phyloP scores from a whole-genome alignment of 2,888 invertebrate genomes.

The Diarsia brunnea region DNA sequence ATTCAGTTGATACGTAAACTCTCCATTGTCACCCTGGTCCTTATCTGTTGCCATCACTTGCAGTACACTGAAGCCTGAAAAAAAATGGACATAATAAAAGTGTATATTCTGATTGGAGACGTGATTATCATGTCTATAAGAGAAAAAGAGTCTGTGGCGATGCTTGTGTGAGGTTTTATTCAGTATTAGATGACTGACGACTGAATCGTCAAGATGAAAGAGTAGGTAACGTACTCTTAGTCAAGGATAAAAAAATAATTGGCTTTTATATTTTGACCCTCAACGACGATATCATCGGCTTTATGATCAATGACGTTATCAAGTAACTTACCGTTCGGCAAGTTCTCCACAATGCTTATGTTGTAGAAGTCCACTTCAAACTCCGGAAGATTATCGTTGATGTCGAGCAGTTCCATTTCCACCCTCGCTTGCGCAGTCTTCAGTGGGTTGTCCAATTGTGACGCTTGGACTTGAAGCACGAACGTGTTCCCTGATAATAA shows the following conservation, averaged over 20 bases:
- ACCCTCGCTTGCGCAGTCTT: conserved; percentile 94
- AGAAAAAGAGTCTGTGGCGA: background rate
- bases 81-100: background rate
- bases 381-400: conserved; percentile 96
- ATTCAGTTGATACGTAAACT: conserved; percentile 94
- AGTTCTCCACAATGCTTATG: conserved; percentile 97
- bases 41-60: conserved; percentile 94
- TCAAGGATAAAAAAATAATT: background rate
- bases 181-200: background rate
- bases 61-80: conserved; percentile 87
- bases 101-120: background rate
- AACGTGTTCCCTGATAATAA: conserved; percentile 92
- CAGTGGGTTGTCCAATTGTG: conserved; percentile 94
- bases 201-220: background rate
- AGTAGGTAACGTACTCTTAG: background rate
- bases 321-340: conserved; percentile 93
- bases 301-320: background rate
- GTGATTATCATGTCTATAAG: background rate
- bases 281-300: background rate
- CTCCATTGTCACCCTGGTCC: conserved; percentile 96
- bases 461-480: conserved; percentile 94
- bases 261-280: background rate
- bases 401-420: conserved; percentile 93
- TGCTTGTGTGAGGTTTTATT: background rate
- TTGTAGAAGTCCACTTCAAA: conserved; percentile 97